A percentile compares a stretch with the other conserved stretches of the same genome.
These are phyloP conservation scores for Sarcophaga subvicina DNA, from an alignment of 2,888 invertebrate species.

Conservation along the genomic window DNA sequence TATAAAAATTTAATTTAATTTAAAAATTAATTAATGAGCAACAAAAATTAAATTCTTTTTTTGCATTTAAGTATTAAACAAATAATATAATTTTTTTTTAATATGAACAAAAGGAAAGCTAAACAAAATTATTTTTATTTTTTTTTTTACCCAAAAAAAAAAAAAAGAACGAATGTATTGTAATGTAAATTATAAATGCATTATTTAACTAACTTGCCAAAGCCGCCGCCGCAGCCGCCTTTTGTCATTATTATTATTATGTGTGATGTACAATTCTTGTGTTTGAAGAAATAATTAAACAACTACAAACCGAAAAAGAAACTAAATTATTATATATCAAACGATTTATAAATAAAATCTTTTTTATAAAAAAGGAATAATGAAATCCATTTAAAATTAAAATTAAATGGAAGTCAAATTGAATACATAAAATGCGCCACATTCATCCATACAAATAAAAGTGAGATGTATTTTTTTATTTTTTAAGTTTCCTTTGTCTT, in stretches of 20 bases:
- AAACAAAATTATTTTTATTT: slow-evolving; percentile 34
- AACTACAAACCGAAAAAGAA: slow-evolving; percentile 9
- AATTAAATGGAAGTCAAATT: slow-evolving; percentile 56
- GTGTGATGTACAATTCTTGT: slow-evolving; percentile 49
- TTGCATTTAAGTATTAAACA: slow-evolving; percentile 65
- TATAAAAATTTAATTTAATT: slow-evolving; percentile 66
- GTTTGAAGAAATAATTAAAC: slow-evolving; percentile 50
- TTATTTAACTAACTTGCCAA: slow-evolving; percentile 62
- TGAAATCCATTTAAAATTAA: slow-evolving; percentile 27
- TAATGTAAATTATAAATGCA: slow-evolving; percentile 45
- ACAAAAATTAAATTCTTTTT: slow-evolving; percentile 61
- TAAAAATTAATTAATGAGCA: slow-evolving; percentile 70
- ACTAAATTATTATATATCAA: slow-evolving; percentile 27
- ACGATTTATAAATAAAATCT: slow-evolving; percentile 39
- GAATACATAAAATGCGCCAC: slow-evolving; percentile 71
- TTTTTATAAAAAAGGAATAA: slow-evolving; percentile 37
- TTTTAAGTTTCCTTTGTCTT: neutral
- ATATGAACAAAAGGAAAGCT: slow-evolving; percentile 35
- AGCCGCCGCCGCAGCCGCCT: slow-evolving; percentile 62
- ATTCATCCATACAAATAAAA: slow-evolving; percentile 73
- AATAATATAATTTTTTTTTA: slow-evolving; percentile 53
- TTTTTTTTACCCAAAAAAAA: slow-evolving; percentile 14
- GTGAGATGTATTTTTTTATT: slow-evolving; percentile 10
- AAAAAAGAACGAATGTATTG: slow-evolving; percentile 43
- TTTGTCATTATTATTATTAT: slow-evolving; percentile 59